Conservation (phyloP, 2,797 vertebrate genomes). For the Sebastes nivosus region DNA sequence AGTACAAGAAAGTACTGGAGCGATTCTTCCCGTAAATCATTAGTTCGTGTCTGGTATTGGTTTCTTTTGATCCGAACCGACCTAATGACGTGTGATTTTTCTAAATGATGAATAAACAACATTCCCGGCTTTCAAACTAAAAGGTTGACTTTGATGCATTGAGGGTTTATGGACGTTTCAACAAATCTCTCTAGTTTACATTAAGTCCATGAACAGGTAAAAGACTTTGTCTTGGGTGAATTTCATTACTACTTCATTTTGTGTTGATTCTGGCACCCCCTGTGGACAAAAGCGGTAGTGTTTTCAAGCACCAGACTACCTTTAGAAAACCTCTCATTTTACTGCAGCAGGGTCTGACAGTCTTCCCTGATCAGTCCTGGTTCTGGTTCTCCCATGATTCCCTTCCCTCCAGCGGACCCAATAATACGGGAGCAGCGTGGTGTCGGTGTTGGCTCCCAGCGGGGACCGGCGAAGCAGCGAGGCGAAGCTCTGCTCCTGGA, state of each 20-base stretch:
- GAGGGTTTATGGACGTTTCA: neutral
- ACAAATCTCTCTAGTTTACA: neutral
- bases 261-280: neutral
- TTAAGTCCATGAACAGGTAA: neutral
- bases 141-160: neutral
- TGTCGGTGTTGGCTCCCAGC: too few species aligned
- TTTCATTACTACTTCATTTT: neutral
- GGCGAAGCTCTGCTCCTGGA: too few species aligned
- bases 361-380: neutral
- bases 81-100: neutral
- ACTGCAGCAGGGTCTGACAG: neutral
- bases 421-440: too few species aligned
- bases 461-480: too few species aligned
- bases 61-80: slow-evolving; percentile 17
- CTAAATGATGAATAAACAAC: neutral
- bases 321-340: neutral
- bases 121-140: neutral
- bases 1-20: neutral
- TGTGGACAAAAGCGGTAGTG: too few species aligned
- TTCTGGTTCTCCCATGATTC: neutral
- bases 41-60: neutral
- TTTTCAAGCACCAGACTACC: neutral
- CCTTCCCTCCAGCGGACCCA: neutral
- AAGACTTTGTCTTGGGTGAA: neutral
- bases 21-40: neutral